Evolutionary conservation across 1,140 invertebrate species (phyloP).

Genomic region (Zaprionus nigranus): DNA sequence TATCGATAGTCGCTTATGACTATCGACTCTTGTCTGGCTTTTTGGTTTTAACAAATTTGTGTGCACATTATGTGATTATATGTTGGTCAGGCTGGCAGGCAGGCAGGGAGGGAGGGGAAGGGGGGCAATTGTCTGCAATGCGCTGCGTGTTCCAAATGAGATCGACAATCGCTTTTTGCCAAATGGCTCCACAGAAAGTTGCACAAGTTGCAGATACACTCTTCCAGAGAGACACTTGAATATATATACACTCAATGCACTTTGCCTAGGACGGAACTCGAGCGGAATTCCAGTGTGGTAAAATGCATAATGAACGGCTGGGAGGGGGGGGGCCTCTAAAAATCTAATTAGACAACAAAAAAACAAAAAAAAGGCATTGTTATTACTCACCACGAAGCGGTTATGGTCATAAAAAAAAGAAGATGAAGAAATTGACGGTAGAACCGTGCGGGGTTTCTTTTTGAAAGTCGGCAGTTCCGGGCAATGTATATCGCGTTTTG

Average conservation of each 20-base stretch:
- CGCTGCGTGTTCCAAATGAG: constrained; percentile 43
- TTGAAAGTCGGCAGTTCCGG: constrained; percentile 47
- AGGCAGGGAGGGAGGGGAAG: not conserved
- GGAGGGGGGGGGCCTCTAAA: constrained; percentile 42
- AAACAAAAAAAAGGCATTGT: constrained; percentile 20
- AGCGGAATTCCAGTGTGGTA: constrained; percentile 1
- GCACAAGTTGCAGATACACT: constrained; percentile 27
- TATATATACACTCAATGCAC: not conserved
- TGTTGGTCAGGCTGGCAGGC: constrained; percentile 8
- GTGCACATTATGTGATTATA: constrained; percentile 52
- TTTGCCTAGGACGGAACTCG: not conserved
- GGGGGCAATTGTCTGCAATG: constrained; percentile 34
- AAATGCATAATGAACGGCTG: constrained; percentile 44
- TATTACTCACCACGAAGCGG: constrained; percentile 4
- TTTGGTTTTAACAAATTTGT: constrained; percentile 45
- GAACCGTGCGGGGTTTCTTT: constrained; percentile 34
- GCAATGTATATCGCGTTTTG: constrained; percentile 32
- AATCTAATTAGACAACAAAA: constrained; percentile 74
- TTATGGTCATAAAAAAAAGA: constrained; percentile 59
- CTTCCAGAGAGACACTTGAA: not conserved
- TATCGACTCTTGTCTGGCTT: constrained; percentile 18
- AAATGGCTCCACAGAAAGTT: constrained; percentile 39
- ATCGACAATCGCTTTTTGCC: constrained; percentile 9
- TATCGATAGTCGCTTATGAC: constrained; percentile 47
- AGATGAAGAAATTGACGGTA: constrained; percentile 8